These are phyloP conservation scores for Zaprionus ghesquierei DNA, from an alignment of 1,140 invertebrate genomes.

Conservation along the genomic window DNA sequence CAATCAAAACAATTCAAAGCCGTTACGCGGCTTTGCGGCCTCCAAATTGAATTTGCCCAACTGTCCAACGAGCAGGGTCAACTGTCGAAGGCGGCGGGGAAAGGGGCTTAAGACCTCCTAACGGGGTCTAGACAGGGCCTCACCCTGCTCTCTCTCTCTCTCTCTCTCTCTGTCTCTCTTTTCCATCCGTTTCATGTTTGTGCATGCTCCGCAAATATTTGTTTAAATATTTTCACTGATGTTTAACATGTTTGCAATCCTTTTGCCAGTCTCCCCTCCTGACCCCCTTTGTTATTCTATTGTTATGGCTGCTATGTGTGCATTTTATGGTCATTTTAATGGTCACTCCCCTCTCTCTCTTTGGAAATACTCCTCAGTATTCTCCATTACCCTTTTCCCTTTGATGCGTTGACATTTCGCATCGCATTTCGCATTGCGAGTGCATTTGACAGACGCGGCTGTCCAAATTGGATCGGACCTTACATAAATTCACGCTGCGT, in stretches of 20 bases:
- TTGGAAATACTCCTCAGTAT: not conserved
- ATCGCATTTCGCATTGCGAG: constrained; percentile 43
- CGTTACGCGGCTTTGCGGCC: constrained; percentile 38
- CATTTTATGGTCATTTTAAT: constrained; percentile 57
- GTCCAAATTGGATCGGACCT: constrained; percentile 31
- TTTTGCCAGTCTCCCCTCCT: constrained; percentile 2
- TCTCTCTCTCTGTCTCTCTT: too few species aligned
- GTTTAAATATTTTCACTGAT: constrained; percentile 60
- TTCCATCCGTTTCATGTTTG: constrained; percentile 35
- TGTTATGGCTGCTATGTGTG: constrained; percentile 23
- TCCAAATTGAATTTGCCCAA: constrained; percentile 59
- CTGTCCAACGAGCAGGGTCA: not conserved
- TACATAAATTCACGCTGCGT: constrained; percentile 43
- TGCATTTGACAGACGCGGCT: constrained; percentile 46
- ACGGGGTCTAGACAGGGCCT: not conserved
- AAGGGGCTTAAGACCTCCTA: not conserved
- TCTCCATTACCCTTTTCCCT: constrained; percentile 5
- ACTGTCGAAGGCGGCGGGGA: too few species aligned
- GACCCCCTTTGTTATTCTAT: constrained; percentile 13
- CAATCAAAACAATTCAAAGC: constrained; percentile 55
- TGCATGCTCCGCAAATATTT: constrained; percentile 58
- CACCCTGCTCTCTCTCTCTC: not conserved
- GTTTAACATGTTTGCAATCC: constrained; percentile 53
- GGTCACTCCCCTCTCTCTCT: constrained; percentile 2
- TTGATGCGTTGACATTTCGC: constrained; percentile 43